A percentile compares a stretch with the other conserved stretches of the same genome.
Conservation (phyloP, 2,797 vertebrate genomes). For the Anguilla anguilla region DNA sequence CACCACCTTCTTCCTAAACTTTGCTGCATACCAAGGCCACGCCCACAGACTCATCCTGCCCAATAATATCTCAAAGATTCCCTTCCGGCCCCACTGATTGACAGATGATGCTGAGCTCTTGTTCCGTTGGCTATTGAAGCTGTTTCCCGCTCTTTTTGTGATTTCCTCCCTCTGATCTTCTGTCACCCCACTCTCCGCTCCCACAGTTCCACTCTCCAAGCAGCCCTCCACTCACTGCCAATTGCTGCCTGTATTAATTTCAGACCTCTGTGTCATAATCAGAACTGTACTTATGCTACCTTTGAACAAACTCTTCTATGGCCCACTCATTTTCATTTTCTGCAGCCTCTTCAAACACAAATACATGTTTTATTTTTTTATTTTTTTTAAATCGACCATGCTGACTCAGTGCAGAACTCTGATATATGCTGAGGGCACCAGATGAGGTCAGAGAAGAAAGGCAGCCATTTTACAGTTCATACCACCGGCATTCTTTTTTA, state of each 20-base stretch:
- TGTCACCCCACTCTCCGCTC: neutral
- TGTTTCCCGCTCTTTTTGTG: neutral
- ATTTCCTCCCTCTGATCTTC: neutral
- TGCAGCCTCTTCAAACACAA: neutral
- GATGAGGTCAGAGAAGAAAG: neutral
- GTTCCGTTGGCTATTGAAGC: neutral
- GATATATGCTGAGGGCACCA: neutral
- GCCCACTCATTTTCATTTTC: slow-evolving; percentile 9
- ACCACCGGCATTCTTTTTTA: neutral
- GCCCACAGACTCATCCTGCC: neutral
- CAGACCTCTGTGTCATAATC: neutral
- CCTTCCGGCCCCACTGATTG: neutral
- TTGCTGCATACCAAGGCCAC: neutral
- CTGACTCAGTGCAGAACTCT: neutral
- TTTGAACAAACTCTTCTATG: neutral
- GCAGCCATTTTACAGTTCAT: neutral
- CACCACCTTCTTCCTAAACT: neutral
- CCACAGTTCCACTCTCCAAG: neutral
- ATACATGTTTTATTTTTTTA: neutral
- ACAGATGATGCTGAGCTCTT: neutral
- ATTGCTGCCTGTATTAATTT: neutral
- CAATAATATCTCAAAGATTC: neutral
- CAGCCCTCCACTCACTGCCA: neutral
- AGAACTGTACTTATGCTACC: neutral
- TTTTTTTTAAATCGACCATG: neutral